Evolutionary conservation across 2,797 vertebrate species (phyloP).

Genomic region (Ceyx erithaca): DNA sequence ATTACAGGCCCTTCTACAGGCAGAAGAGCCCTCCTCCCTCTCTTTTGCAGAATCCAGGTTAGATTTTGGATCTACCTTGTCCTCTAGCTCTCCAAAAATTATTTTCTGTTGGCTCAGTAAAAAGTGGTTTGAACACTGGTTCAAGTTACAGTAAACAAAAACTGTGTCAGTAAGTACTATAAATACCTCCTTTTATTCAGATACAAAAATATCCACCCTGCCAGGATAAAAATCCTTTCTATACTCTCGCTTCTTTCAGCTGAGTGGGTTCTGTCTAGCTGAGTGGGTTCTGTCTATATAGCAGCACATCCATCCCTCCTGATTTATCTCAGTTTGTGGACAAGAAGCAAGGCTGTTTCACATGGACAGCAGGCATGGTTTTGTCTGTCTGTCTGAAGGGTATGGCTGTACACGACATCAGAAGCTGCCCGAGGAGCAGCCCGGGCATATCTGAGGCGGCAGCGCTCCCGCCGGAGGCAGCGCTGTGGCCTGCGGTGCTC

Average conservation of each 20-base stretch:
- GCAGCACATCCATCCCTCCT: not conserved
- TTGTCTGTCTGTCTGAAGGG: not conserved
- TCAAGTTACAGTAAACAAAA: slow-evolving; percentile 11
- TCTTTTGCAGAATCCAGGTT: not conserved
- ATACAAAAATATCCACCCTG: not conserved
- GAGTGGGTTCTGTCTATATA: not conserved
- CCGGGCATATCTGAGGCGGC: rapidly evolving
- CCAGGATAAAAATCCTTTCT: not conserved
- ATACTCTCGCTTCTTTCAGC: not conserved
- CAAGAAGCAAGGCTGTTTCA: not conserved
- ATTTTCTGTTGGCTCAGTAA: not conserved
- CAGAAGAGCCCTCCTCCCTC: not conserved
- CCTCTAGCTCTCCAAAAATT: not conserved
- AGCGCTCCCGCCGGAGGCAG: not conserved
- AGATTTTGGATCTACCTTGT: not conserved
- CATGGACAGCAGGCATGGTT: not conserved
- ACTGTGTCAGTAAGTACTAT: not conserved
- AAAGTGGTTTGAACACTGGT: not conserved
- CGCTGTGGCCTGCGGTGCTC: not conserved
- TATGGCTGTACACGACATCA: not conserved
- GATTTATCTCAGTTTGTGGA: slow-evolving; percentile 16
- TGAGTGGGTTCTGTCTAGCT: not conserved
- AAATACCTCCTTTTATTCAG: slow-evolving; percentile 13
- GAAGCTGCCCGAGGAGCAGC: not conserved
- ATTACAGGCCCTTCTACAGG: not conserved